A percentile compares a stretch with the other conserved stretches of the same genome.
Conservation (phyloP, 2,797 vertebrate genomes). For the Mormyrops boulengeri region DNA sequence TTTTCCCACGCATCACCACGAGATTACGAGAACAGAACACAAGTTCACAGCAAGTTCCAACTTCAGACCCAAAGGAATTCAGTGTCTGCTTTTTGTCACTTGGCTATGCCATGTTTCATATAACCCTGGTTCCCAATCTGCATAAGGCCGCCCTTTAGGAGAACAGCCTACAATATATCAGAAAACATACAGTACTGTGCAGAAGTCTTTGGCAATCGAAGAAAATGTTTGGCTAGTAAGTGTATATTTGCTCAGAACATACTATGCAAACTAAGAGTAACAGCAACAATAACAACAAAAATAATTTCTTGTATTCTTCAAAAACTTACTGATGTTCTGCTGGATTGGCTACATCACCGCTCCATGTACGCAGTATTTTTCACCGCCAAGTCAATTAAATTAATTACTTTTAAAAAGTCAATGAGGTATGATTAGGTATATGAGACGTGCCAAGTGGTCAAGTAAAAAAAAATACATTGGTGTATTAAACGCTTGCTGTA, state of each 20-base stretch:
- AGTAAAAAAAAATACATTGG: background rate
- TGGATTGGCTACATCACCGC: background rate
- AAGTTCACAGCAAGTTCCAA: constrained; percentile 59
- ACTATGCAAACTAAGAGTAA: background rate
- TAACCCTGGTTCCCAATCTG: background rate
- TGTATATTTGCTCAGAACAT: background rate
- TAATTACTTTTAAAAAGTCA: background rate
- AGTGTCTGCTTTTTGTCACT: constrained; percentile 50
- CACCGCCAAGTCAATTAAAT: background rate
- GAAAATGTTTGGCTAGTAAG: background rate
- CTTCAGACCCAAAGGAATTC: constrained; percentile 53
- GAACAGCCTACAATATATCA: background rate
- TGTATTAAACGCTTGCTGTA: background rate
- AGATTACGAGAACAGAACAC: constrained; percentile 9
- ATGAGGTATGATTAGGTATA: background rate
- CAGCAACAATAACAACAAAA: background rate
- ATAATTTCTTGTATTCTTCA: background rate
- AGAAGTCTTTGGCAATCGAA: background rate
- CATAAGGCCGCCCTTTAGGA: background rate
- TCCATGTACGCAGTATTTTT: background rate
- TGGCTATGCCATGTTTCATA: background rate
- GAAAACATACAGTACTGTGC: background rate
- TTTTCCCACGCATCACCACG: constrained; percentile 60
- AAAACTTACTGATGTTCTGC: background rate
- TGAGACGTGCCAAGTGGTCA: background rate